Percentiles rank a stretch among this genome's conserved stretches.
phyloP scores from a whole-genome alignment of 1,140 invertebrate species.

The Aphidius ervi region DNA sequence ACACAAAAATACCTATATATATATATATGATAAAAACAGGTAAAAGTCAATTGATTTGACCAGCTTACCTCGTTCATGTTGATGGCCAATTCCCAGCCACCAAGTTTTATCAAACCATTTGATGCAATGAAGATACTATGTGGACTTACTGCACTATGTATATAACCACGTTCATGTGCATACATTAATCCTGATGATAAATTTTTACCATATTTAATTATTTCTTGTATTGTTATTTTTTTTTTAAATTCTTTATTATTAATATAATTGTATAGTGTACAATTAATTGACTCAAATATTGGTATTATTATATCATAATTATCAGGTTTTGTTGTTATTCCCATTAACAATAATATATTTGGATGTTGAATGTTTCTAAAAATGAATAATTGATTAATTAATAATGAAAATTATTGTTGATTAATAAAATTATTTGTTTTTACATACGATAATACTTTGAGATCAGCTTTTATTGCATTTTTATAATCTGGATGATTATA shows the following conservation, averaged over 20 bases:
- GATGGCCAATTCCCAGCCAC: slow-evolving; percentile 41
- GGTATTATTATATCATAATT: slow-evolving; percentile 28
- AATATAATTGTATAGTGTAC: slow-evolving; percentile 39
- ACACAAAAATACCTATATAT: neutral
- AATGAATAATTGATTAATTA: slow-evolving; percentile 8
- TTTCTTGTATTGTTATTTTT: slow-evolving; percentile 32
- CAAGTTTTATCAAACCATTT: slow-evolving; percentile 35
- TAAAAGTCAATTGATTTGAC: too few relatives aligned
- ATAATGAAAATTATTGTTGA: neutral
- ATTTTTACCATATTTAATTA: slow-evolving; percentile 33
- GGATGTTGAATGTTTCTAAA: slow-evolving; percentile 40
- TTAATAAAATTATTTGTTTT: neutral
- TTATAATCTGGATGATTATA: slow-evolving; percentile 32
- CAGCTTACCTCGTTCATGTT: slow-evolving; percentile 29
- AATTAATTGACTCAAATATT: slow-evolving; percentile 39
- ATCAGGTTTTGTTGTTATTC: slow-evolving; percentile 33
- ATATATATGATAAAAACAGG: neutral
- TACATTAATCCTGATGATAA: slow-evolving; percentile 36
- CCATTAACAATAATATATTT: slow-evolving; percentile 40
- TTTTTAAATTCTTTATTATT: slow-evolving; percentile 34
- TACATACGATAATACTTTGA: slow-evolving; percentile 37
- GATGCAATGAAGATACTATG: slow-evolving; percentile 39
- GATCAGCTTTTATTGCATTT: slow-evolving; percentile 34
- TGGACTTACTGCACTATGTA: slow-evolving; percentile 38
- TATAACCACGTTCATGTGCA: slow-evolving; percentile 37